A percentile compares a stretch with the other conserved stretches of the same genome.
These are phyloP conservation scores for Sceloporus tristichus DNA, from an alignment of 2,113 vertebrate species.

Conservation along the genomic window DNA sequence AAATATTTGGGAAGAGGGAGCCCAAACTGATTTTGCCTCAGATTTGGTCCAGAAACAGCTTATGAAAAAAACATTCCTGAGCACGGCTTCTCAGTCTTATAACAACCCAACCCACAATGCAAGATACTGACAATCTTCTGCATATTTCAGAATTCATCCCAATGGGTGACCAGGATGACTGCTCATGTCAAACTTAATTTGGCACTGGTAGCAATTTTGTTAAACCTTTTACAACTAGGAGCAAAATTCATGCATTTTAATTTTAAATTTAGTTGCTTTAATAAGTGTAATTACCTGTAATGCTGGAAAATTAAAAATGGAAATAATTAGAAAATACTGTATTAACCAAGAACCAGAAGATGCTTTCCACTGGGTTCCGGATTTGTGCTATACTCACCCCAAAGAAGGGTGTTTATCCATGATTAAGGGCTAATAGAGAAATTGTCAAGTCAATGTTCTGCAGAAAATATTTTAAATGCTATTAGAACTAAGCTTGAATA, in stretches of 20 bases:
- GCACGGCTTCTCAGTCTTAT: slow-evolving; percentile 20
- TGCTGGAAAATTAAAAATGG: slow-evolving; percentile 58
- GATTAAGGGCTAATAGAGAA: slow-evolving; percentile 28
- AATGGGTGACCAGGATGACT: slow-evolving; percentile 56
- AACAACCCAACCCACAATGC: slow-evolving; percentile 2
- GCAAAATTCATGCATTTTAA: slow-evolving; percentile 68
- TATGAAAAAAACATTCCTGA: slow-evolving; percentile 42
- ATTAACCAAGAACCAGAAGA: slow-evolving; percentile 66
- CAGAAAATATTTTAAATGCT: slow-evolving; percentile 23
- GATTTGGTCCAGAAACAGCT: not conserved
- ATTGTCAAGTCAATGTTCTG: slow-evolving; percentile 19
- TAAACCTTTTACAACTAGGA: slow-evolving; percentile 62
- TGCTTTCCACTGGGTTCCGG: slow-evolving; percentile 46
- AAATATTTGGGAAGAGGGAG: too few species aligned
- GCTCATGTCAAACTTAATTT: slow-evolving; percentile 66
- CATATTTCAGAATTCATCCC: slow-evolving; percentile 55
- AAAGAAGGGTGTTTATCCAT: slow-evolving; percentile 40
- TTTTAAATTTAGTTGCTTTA: slow-evolving; percentile 68
- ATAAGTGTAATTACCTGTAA: slow-evolving; percentile 68
- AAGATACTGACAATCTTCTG: slow-evolving; percentile 51
- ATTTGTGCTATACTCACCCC: slow-evolving; percentile 55
- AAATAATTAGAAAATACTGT: slow-evolving; percentile 48
- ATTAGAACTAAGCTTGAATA: not conserved
- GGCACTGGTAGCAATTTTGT: slow-evolving; percentile 42
- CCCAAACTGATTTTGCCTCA: not conserved